A percentile compares a stretch with the other conserved stretches of the same genome.
Evolutionary conservation across 2,113 vertebrate genomes (phyloP).

Genomic region (Entelurus aequoreus): DNA sequence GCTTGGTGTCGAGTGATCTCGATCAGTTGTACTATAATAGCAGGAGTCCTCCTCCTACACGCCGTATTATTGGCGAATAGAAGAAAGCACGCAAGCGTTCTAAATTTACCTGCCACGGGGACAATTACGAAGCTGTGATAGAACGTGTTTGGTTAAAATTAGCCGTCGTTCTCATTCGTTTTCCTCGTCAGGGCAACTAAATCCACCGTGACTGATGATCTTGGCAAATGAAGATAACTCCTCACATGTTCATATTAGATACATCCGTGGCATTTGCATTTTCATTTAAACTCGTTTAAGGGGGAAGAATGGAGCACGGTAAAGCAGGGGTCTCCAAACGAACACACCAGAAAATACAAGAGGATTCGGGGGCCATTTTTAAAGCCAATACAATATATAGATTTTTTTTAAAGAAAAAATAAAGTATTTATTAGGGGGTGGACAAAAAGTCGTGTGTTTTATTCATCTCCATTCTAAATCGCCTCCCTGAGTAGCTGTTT

Average conservation of each 20-base stretch:
- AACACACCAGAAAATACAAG: no score
- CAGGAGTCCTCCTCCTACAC: slow-evolving; percentile 5
- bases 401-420: no score
- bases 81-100: slow-evolving; percentile 23
- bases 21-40: slow-evolving; percentile 9
- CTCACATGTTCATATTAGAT: slow-evolving; percentile 34
- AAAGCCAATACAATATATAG: no score
- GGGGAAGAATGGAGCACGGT: neutral
- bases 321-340: no score
- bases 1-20: slow-evolving; percentile 11
- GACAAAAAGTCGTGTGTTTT: no score
- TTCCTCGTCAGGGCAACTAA: slow-evolving; percentile 27
- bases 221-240: slow-evolving; percentile 28
- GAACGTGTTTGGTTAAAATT: slow-evolving; percentile 37
- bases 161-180: slow-evolving; percentile 8
- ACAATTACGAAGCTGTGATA: slow-evolving; percentile 19
- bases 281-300: slow-evolving; percentile 27
- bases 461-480: no score
- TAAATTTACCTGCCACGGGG: slow-evolving; percentile 20
- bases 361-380: no score
- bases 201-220: slow-evolving; percentile 37
- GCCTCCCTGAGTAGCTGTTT: no score
- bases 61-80: slow-evolving; percentile 17
- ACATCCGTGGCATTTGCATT: slow-evolving; percentile 36
- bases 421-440: no score